Conservation (phyloP, 2,888 invertebrate species). For the Pinctada fucata region DNA sequence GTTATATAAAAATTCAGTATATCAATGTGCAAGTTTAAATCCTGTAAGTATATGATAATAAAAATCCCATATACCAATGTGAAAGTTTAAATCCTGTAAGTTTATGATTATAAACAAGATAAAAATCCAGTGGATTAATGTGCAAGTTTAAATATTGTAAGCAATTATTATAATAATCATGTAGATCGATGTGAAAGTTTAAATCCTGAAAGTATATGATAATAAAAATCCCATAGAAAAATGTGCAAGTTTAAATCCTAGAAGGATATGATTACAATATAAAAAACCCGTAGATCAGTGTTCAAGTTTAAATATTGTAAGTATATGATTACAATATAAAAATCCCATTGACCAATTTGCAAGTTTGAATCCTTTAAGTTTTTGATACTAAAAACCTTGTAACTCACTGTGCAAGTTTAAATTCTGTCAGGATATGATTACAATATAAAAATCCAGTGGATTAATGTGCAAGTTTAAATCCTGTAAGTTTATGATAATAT, state of each 20-base stretch:
- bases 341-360: background rate
- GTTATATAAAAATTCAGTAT: background rate
- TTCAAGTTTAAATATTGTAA: slow-evolving; percentile 97
- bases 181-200: slow-evolving; percentile 99
- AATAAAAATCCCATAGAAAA: background rate
- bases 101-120: slow-evolving; percentile 62
- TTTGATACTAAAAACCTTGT: slow-evolving; percentile 98
- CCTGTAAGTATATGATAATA: slow-evolving; percentile 84
- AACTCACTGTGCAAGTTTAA: slow-evolving; percentile 97
- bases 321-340: slow-evolving; percentile 75
- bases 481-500: slow-evolving; percentile 97
- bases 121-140: background rate
- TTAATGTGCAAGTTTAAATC: slow-evolving; percentile 98
- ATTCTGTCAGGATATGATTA: slow-evolving; percentile 73
- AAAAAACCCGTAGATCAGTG: slow-evolving; percentile 99
- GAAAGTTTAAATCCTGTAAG: slow-evolving; percentile 97
- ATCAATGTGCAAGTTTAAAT: background rate
- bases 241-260: background rate
- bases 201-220: slow-evolving; percentile 90
- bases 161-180: slow-evolving; percentile 95
- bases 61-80: slow-evolving; percentile 99
- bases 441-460: slow-evolving; percentile 98
- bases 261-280: slow-evolving; percentile 82
- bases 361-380: too few species aligned
- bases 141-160: too few species aligned